Evolutionary conservation across 2,113 vertebrate genomes (phyloP).

Genomic region (Nettapus auritus): DNA sequence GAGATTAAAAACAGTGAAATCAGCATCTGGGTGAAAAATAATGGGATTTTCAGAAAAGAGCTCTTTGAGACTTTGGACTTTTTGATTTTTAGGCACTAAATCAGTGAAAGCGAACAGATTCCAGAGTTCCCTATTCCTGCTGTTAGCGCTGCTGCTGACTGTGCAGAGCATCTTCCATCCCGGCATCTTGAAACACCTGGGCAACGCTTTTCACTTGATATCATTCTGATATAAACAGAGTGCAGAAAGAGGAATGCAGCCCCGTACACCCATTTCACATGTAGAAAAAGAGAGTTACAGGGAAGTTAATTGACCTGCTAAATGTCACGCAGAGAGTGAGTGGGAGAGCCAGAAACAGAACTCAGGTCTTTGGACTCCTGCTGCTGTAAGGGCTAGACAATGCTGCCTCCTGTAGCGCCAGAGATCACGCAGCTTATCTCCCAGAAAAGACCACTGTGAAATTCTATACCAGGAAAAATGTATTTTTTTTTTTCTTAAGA

Average conservation of each 20-base stretch:
- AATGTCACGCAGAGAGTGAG: background rate
- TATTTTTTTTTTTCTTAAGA: background rate
- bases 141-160: background rate
- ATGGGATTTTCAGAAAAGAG: background rate
- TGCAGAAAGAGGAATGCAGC: background rate
- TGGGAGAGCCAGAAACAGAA: constrained; percentile 17
- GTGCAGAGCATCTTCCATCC: background rate
- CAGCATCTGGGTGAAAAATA: background rate
- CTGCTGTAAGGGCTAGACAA: background rate
- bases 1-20: background rate
- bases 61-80: background rate
- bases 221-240: background rate
- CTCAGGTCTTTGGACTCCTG: background rate
- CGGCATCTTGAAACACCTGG: background rate
- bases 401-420: background rate
- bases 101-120: background rate
- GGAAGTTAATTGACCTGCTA: constrained; percentile 24
- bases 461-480: background rate
- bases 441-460: background rate
- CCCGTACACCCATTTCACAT: background rate
- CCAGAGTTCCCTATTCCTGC: background rate
- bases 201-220: background rate
- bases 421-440: background rate
- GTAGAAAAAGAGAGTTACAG: background rate
- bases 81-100: background rate